A percentile compares a stretch with the other conserved stretches of the same genome.
phyloP scores from a whole-genome alignment of 1,140 invertebrate genomes.

The Caenorhabditis inopinata region DNA sequence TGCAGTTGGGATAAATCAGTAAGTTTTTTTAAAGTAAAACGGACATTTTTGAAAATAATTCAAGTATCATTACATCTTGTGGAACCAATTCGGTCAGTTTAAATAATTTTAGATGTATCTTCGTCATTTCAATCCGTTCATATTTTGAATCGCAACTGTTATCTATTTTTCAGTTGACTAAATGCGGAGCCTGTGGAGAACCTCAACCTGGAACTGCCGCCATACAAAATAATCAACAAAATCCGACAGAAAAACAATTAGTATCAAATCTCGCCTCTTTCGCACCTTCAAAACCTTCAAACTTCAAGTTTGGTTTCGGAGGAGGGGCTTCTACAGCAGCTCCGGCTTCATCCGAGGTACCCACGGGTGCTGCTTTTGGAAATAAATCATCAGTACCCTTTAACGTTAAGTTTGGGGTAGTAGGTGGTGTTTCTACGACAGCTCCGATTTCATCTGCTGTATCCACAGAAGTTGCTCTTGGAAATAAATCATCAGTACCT shows the following conservation, averaged over 20 bases:
- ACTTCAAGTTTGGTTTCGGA: conserved; percentile 12
- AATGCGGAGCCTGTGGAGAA: neutral
- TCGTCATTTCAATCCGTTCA: too few relatives aligned
- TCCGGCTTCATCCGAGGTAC: neutral
- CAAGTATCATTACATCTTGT: too few relatives aligned
- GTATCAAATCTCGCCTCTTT: neutral
- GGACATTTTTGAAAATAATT: too few relatives aligned
- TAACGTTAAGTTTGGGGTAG: too few relatives aligned
- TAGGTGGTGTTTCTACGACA: too few relatives aligned
- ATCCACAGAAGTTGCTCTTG: neutral
- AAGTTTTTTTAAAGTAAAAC: neutral
- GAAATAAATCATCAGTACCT: neutral
- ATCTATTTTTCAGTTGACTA: neutral
- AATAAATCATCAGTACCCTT: neutral
- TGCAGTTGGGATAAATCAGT: neutral
- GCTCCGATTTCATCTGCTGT: neutral
- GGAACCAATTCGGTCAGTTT: too few relatives aligned
- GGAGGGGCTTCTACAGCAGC: neutral
- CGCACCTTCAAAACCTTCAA: neutral
- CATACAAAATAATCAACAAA: too few relatives aligned
- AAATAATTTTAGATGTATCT: too few relatives aligned
- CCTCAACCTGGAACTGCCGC: neutral
- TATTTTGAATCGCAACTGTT: too few relatives aligned
- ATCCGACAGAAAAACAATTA: neutral
- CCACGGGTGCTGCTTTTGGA: neutral